Percentiles rank a stretch among this genome's conserved stretches.
Conservation (phyloP, 2,797 vertebrate species). For the Zalophus californianus region DNA sequence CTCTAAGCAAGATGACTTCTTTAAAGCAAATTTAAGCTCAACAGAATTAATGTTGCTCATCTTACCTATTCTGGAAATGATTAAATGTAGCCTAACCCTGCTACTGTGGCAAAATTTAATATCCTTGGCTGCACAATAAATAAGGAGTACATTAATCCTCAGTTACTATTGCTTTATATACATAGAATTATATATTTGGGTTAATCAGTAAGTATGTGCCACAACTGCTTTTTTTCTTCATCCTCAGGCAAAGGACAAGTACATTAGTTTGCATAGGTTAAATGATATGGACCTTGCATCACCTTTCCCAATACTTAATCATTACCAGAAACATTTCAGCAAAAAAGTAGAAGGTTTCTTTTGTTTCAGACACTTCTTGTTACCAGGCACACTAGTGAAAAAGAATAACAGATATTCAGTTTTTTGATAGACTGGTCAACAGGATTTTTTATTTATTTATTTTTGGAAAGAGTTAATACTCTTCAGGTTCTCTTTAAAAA, state of each 20-base stretch:
- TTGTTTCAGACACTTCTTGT: neutral
- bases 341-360: neutral
- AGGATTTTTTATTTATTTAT: neutral
- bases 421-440: neutral
- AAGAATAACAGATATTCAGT: neutral
- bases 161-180: conserved; percentile 53
- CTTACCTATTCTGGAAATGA: conserved; percentile 66
- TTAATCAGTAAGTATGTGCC: conserved; percentile 23
- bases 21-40: conserved; percentile 69
- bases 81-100: conserved; percentile 63
- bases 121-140: conserved; percentile 62
- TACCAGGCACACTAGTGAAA: neutral
- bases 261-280: neutral
- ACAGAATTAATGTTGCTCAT: conserved; percentile 69
- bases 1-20: conserved; percentile 60
- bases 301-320: neutral
- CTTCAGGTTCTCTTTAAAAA: neutral
- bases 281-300: neutral
- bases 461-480: neutral
- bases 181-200: conserved; percentile 14
- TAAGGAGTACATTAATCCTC: conserved; percentile 65
- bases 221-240: conserved; percentile 26
- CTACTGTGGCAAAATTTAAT: conserved; percentile 62
- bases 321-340: neutral
- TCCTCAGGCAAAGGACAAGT: neutral